phyloP scores from a whole-genome alignment of 92 coral and sea anemone species.

The Umimayanthus kanabou region DNA sequence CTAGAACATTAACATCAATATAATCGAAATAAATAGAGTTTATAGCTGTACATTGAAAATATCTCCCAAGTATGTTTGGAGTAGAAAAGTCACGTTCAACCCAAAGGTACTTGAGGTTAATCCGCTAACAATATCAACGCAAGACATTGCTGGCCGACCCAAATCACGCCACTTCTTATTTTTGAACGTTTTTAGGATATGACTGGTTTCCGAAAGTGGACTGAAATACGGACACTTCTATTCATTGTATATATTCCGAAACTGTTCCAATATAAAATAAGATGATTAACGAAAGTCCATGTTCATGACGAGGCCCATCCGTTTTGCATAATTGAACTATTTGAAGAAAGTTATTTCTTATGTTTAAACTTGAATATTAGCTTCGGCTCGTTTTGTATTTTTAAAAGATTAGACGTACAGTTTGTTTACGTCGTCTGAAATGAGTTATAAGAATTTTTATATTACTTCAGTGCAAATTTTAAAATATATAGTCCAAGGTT shows the following conservation, averaged over 20 bases:
- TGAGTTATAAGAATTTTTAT: not conserved
- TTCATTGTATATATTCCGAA: not conserved
- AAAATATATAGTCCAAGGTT: not conserved
- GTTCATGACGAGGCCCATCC: not conserved
- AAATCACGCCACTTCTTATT: slow-evolving; percentile 10
- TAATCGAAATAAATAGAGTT: not conserved
- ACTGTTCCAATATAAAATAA: not conserved
- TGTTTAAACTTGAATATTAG: not conserved
- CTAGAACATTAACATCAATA: not conserved
- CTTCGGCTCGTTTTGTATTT: not conserved
- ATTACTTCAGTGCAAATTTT: not conserved
- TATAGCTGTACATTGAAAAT: not conserved
- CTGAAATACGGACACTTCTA: not conserved
- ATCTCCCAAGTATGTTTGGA: not conserved
- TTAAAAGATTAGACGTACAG: not conserved
- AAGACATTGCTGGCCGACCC: not conserved
- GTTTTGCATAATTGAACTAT: not conserved
- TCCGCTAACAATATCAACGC: not conserved
- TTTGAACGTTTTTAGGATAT: not conserved
- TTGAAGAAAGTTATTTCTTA: not conserved
- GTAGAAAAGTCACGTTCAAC: slow-evolving; percentile 9
- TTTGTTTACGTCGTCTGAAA: not conserved
- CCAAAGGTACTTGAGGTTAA: slow-evolving; percentile 12
- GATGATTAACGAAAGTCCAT: not conserved
- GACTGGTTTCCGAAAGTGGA: not conserved